phyloP scores from a whole-genome alignment of 2,113 vertebrate species.

The Colistium nudipinnis region DNA sequence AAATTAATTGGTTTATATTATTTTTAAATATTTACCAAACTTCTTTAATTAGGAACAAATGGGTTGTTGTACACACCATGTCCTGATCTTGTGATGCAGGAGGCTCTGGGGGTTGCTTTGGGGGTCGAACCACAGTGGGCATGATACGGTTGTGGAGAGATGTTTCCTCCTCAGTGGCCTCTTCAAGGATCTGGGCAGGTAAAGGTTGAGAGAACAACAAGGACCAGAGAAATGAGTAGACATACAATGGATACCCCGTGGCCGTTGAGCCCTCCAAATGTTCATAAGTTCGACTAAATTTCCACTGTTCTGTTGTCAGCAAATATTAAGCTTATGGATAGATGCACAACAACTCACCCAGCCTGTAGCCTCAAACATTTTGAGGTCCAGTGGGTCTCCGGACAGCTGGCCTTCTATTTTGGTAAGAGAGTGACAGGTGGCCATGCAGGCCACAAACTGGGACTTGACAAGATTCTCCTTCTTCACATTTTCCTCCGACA shows the following conservation, averaged over 20 bases:
- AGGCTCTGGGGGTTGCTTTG: conserved; percentile 88
- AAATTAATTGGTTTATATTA: too few species aligned
- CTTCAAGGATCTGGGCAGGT: conserved; percentile 88
- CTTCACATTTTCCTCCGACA: conserved; percentile 88
- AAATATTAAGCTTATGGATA: conserved; percentile 2
- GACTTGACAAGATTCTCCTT: conserved; percentile 90
- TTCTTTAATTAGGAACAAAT: background rate
- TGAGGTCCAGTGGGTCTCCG: conserved; percentile 96
- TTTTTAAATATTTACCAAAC: background rate
- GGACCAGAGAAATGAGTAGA: background rate
- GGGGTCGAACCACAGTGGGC: conserved; percentile 95
- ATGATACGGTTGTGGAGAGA: conserved; percentile 95
- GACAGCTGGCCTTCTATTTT: conserved; percentile 96
- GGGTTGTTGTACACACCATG: conserved; percentile 82
- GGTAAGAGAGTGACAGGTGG: conserved; percentile 97
- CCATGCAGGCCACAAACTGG: conserved; percentile 97
- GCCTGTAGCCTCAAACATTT: conserved; percentile 98
- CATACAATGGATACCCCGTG: background rate
- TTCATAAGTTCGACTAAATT: background rate
- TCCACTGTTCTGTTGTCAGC: background rate
- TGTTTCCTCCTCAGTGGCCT: conserved; percentile 97
- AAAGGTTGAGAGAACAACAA: background rate
- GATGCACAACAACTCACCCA: conserved; percentile 87
- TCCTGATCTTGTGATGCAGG: conserved; percentile 83
- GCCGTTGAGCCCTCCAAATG: background rate